Conservation (phyloP, 37 sponge, comb jelly and placozoan species). For the Eunapius fragilis region DNA sequence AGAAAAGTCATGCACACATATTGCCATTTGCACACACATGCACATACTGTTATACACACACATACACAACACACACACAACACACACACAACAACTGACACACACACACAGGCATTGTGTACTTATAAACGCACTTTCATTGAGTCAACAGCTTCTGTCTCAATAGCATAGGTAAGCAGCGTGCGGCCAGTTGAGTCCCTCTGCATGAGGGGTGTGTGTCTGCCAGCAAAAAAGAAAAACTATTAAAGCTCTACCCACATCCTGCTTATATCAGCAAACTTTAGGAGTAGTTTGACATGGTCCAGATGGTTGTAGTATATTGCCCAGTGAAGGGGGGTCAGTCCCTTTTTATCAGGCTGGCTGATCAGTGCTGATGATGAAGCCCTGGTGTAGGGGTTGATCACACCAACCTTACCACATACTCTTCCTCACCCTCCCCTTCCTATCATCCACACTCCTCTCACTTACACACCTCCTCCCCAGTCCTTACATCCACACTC, state of each 20-base stretch:
- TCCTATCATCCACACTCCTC: neutral
- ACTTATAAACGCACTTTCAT: slow-evolving; percentile 13
- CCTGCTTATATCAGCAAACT: slow-evolving; percentile 10
- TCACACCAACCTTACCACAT: too few species aligned
- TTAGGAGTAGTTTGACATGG: slow-evolving; percentile 43
- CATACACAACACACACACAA: neutral
- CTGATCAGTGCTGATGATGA: slow-evolving; percentile 22
- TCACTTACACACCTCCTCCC: neutral
- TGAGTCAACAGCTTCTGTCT: slow-evolving; percentile 8
- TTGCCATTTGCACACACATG: neutral
- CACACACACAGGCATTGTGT: neutral
- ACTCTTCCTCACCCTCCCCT: neutral
- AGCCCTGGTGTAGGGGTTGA: slow-evolving; percentile 1
- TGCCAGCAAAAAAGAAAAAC: neutral
- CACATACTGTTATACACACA: too few species aligned
- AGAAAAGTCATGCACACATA: too few species aligned
- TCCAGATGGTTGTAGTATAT: slow-evolving; percentile 52
- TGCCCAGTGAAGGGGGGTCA: slow-evolving; percentile 78
- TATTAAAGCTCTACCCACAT: neutral
- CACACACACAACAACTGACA: neutral
- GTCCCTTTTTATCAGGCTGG: slow-evolving; percentile 35
- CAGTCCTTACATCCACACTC: neutral
- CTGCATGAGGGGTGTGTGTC: neutral
- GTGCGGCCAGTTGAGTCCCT: slow-evolving; percentile 47
- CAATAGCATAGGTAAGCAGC: slow-evolving; percentile 49